phyloP scores from a whole-genome alignment of 2,113 vertebrate genomes.

The Terrapene triunguis region DNA sequence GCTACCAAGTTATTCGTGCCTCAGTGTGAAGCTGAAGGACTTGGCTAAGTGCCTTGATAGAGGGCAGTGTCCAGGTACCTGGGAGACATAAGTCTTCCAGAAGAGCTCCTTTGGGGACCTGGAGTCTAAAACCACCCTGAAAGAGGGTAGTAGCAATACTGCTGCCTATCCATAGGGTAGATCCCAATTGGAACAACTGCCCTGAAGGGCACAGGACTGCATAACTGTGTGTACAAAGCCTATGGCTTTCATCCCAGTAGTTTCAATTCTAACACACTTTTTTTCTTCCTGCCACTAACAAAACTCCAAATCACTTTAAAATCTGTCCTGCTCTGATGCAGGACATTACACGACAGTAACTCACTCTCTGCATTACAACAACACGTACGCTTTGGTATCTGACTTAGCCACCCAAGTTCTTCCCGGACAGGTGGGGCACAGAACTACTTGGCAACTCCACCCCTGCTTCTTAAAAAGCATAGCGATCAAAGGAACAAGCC shows the following conservation, averaged over 20 bases:
- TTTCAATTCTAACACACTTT: too few species aligned
- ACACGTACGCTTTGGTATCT: not conserved
- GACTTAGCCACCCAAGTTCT: accelerated
- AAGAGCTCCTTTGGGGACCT: not conserved
- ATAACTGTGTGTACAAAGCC: not conserved
- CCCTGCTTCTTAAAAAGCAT: not conserved
- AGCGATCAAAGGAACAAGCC: not conserved
- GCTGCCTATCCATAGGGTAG: not conserved
- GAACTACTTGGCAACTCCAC: not conserved
- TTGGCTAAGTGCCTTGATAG: not conserved
- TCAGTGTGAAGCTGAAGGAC: not conserved
- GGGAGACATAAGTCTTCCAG: not conserved
- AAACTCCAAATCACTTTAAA: not conserved
- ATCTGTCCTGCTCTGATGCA: not conserved
- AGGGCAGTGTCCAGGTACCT: not conserved
- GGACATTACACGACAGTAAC: not conserved
- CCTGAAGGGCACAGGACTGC: not conserved
- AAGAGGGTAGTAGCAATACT: not conserved
- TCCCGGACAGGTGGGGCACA: accelerated
- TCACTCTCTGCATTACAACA: not conserved
- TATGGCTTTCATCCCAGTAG: not conserved
- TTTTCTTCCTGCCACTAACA: not conserved
- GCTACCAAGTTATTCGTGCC: accelerated
- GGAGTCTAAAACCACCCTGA: not conserved
- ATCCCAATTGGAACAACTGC: not conserved